Evolutionary conservation across 2,113 vertebrate genomes (phyloP).

Genomic region (Malurus cyaneus): DNA sequence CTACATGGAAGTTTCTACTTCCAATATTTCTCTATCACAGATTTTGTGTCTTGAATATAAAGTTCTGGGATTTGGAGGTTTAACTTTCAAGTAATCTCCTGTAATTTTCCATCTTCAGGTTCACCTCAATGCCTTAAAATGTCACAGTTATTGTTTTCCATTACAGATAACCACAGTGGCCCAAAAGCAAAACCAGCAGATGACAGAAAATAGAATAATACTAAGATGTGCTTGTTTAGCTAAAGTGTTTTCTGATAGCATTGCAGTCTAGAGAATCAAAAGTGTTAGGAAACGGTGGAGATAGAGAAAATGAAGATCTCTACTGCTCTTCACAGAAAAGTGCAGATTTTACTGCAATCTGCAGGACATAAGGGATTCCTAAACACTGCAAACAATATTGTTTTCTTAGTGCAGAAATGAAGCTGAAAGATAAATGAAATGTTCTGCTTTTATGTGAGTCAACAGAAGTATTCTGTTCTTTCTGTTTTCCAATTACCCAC

Average conservation of each 20-base stretch:
- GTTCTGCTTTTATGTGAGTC: not conserved
- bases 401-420: not conserved
- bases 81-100: not conserved
- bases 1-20: not conserved
- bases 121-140: not conserved
- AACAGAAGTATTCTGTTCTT: not conserved
- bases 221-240: not conserved
- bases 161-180: not conserved
- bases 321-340: not conserved
- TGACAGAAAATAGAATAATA: not conserved
- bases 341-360: not conserved
- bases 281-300: not conserved
- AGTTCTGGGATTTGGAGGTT: not conserved
- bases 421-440: not conserved
- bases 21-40: not conserved
- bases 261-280: not conserved
- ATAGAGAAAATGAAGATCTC: not conserved
- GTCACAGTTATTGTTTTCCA: not conserved
- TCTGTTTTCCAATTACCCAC: not conserved
- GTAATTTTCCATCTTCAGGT: not conserved
- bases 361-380: not conserved
- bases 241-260: not conserved
- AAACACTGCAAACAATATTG: not conserved
- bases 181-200: not conserved
- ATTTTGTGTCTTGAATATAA: not conserved